Evolutionary conservation across 2,113 vertebrate species (phyloP).

Genomic region (Mobula hypostoma): DNA sequence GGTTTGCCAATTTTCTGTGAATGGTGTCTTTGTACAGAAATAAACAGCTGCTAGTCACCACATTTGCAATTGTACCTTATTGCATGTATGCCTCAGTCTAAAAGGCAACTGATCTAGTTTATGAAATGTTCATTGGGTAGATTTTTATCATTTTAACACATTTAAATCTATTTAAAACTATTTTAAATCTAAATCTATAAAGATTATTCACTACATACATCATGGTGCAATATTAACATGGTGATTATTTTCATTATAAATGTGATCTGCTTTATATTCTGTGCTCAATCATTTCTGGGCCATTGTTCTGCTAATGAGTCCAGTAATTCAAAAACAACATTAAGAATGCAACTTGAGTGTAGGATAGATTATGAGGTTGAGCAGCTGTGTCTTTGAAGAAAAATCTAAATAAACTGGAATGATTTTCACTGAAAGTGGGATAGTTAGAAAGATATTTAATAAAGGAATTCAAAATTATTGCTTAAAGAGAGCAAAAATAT

Average conservation of each 20-base stretch:
- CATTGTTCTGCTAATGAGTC: neutral
- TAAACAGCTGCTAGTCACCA: neutral
- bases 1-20: conserved; percentile 7
- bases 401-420: too few species aligned
- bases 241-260: neutral
- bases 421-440: neutral
- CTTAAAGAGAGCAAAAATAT: too few species aligned
- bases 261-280: neutral
- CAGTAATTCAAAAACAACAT: neutral
- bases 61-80: conserved; percentile 4
- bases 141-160: conserved; percentile 6
- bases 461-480: too few species aligned
- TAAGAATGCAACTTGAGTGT: neutral
- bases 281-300: neutral
- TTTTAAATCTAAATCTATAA: neutral
- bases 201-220: neutral
- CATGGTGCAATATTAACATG: neutral
- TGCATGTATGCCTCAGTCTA: neutral
- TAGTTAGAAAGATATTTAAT: neutral
- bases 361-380: neutral
- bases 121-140: neutral
- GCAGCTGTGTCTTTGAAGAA: neutral
- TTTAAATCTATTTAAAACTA: neutral
- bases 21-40: conserved; percentile 33
- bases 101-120: neutral